phyloP scores from a whole-genome alignment of 2,888 invertebrate species.

The Acrocyrtus sp. region DNA sequence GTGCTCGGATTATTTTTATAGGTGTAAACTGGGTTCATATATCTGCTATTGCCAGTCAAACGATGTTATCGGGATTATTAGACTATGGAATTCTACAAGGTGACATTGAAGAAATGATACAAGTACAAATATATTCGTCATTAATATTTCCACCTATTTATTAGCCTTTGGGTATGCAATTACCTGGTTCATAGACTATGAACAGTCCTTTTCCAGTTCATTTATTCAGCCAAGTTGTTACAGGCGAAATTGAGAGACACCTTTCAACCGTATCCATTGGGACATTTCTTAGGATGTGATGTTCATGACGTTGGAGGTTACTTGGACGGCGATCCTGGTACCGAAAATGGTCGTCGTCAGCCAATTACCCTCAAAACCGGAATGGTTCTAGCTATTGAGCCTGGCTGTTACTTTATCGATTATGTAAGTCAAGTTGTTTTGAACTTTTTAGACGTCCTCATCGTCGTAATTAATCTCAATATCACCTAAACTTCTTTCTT shows the following conservation, averaged over 20 bases:
- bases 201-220: constrained; percentile 7
- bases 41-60: constrained; percentile 86
- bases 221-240: neutral
- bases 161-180: neutral
- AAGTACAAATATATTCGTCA: no score
- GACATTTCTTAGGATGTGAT: constrained; percentile 94
- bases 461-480: neutral
- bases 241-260: constrained; percentile 79
- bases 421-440: constrained; percentile 72
- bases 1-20: no score
- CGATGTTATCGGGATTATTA: constrained; percentile 79
- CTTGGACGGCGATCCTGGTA: constrained; percentile 75
- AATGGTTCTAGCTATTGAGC: constrained; percentile 96
- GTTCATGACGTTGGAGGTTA: constrained; percentile 99
- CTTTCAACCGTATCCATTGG: constrained; percentile 97
- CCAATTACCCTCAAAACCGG: constrained; percentile 77
- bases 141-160: neutral
- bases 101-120: constrained; percentile 78
- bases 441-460: neutral
- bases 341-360: constrained; percentile 82
- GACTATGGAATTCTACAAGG: constrained; percentile 82
- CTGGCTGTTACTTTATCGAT: constrained; percentile 96
- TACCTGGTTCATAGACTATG: no score
- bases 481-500: neutral
- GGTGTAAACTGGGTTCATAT: constrained; percentile 92